Base-by-base conservation (phyloP, 2,797 vertebrate species). In the Mormyrus hasselquistii region DNA sequence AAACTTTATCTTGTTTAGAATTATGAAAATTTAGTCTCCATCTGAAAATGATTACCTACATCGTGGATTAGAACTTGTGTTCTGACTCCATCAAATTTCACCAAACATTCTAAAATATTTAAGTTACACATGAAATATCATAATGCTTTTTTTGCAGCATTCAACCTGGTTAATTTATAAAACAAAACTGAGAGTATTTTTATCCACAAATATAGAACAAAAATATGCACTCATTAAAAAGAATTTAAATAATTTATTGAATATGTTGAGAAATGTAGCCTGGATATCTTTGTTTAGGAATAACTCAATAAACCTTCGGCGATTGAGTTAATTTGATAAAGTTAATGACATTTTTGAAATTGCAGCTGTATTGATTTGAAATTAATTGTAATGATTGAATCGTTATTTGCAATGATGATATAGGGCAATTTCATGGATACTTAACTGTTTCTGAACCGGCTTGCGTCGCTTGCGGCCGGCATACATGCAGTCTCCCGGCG, bases 371-470 rank as follows among this genome's bases (percentile, higher is more conserved):
- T 7, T 79, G 73, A 44, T 47, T 19, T 44, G 38, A 79, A n/a
- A 79, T 79, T 19, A 19, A 44, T 19, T 79, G 12, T 16, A 73
- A 38, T 79, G 12, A 79, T 47, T 47, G 8, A n/a, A 41, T 44
- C 19, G 41, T 84, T 22, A 84, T 84, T 52, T 25, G 19, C 25
- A 22, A 84, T 9, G 22, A 4, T 49, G n/a, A 84, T 22, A 49
- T 14, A 2, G 10, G 82, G 22, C 14, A 84, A 52, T 22, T 84
- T 12, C 9, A 84, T 52, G 19, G 79, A 87, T 76, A 95, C 95
- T 94, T 96, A 95, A 96, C 97, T 96, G 96, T 95, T 97, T 97
- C 91, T 97, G 97, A 89, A 97, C 87, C 4, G 97, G 97, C 90
- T 96, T 97, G 91, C 97, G 96, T 89, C 97, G 94, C 93, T 97